These are phyloP conservation scores for Heterotis niloticus DNA, from an alignment of 2,113 vertebrate species.

Conservation along the genomic window DNA sequence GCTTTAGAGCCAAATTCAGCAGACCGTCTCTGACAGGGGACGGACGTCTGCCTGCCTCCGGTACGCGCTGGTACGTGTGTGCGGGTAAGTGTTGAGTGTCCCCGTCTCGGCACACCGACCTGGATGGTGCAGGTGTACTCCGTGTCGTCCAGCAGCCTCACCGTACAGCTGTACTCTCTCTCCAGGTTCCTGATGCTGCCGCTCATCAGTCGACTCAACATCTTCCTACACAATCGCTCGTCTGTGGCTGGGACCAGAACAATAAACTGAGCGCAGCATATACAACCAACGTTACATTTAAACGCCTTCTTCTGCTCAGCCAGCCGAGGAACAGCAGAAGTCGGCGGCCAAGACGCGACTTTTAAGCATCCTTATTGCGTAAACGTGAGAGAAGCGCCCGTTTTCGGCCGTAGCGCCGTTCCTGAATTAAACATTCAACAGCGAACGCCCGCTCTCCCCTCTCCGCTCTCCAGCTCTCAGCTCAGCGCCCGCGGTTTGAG, in stretches of 20 bases:
- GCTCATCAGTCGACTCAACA: slow-evolving; percentile 94
- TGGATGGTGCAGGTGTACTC: slow-evolving; percentile 95
- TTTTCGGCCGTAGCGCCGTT: slow-evolving; percentile 24
- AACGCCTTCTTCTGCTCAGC: slow-evolving; percentile 48
- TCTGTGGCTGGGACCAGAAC: slow-evolving; percentile 63
- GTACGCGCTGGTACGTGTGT: slow-evolving; percentile 5
- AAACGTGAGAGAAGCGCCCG: slow-evolving; percentile 37
- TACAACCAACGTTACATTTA: slow-evolving; percentile 58
- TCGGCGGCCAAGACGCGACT: slow-evolving; percentile 37
- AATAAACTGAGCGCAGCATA: slow-evolving; percentile 57
- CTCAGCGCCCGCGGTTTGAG: slow-evolving; percentile 57
- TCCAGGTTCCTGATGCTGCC: slow-evolving; percentile 94
- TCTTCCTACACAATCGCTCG: slow-evolving; percentile 70
- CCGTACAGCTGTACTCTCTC: slow-evolving; percentile 90
- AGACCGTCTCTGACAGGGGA: not conserved
- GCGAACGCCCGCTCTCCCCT: not conserved
- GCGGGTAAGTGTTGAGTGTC: not conserved
- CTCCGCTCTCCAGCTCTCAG: slow-evolving; percentile 38
- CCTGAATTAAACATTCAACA: slow-evolving; percentile 12
- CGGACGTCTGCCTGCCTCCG: slow-evolving; percentile 13
- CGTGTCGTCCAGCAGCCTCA: slow-evolving; percentile 91
- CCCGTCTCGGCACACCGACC: slow-evolving; percentile 58
- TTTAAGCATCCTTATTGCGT: slow-evolving; percentile 53
- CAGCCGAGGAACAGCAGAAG: slow-evolving; percentile 43
- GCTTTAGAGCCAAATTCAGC: slow-evolving; percentile 2